Percentiles rank a stretch among this genome's conserved stretches.
phyloP scores from a whole-genome alignment of 2,113 vertebrate species.

The Bothrops jararaca region DNA sequence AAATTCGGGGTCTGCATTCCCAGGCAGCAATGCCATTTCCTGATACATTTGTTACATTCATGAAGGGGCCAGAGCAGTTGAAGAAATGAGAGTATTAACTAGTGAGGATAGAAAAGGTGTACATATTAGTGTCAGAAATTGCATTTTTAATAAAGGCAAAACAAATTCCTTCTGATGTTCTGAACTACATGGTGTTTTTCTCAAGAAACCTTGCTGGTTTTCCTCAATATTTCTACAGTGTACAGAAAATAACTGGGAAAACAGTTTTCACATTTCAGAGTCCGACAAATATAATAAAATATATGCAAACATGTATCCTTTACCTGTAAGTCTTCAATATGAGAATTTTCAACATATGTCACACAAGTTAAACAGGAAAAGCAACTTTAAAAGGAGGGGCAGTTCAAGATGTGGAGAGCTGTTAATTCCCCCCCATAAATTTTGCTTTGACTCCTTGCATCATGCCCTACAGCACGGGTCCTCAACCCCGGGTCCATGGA shows the following conservation, averaged over 20 bases:
- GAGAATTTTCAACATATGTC: not conserved
- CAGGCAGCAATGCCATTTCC: slow-evolving; percentile 83
- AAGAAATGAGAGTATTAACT: not conserved
- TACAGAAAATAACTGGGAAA: not conserved
- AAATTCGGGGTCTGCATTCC: slow-evolving; percentile 80
- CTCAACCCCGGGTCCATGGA: no score
- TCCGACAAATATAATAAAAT: not conserved
- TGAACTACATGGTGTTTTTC: not conserved
- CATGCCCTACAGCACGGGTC: not conserved
- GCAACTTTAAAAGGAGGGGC: not conserved
- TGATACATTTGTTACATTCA: slow-evolving; percentile 72
- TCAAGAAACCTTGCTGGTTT: not conserved
- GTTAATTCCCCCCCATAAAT: not conserved
- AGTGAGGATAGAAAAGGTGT: not conserved
- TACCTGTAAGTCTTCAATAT: not conserved
- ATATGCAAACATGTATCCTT: not conserved
- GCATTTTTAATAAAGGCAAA: not conserved
- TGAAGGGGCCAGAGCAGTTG: slow-evolving; percentile 27
- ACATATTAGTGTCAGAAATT: slow-evolving; percentile 29
- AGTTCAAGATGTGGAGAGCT: not conserved
- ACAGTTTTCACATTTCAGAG: not conserved
- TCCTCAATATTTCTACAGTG: not conserved
- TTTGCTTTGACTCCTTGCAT: not conserved
- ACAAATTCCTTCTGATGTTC: not conserved
- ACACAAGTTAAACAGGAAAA: not conserved